Conservation (phyloP, 2,888 invertebrate species). For the Embidobia sp. region DNA sequence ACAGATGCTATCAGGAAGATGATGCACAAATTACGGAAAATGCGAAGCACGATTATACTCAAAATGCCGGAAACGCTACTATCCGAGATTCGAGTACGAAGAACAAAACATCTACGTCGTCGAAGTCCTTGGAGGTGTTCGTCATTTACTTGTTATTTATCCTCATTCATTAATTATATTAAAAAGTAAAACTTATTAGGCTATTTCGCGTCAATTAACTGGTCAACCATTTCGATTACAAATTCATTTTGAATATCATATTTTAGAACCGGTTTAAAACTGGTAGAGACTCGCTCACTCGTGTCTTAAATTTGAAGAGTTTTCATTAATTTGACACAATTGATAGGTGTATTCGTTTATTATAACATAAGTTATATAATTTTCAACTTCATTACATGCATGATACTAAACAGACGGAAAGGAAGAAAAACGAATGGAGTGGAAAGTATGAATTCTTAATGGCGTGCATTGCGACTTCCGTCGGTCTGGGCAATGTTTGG, state of each 20-base stretch:
- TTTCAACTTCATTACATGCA: too few relatives aligned
- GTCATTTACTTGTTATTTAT: constrained; percentile 49
- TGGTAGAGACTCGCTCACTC: too few relatives aligned
- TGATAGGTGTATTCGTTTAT: too few relatives aligned
- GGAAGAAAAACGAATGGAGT: constrained; percentile 16
- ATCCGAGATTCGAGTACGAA: constrained; percentile 33
- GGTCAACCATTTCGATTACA: neutral
- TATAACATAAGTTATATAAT: too few relatives aligned
- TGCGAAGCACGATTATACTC: constrained; percentile 41
- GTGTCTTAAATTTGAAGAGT: too few relatives aligned
- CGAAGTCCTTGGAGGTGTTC: constrained; percentile 55
- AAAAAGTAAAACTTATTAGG: constrained; percentile 5
- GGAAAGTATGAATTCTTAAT: constrained; percentile 36
- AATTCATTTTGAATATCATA: too few relatives aligned
- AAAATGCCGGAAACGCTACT: constrained; percentile 47
- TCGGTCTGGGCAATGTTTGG: constrained; percentile 70
- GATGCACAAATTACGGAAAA: constrained; percentile 49
- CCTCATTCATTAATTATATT: constrained; percentile 38
- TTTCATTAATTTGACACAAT: too few relatives aligned
- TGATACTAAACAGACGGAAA: too few relatives aligned
- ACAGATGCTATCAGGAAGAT: constrained; percentile 50
- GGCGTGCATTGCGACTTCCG: constrained; percentile 24
- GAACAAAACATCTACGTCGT: constrained; percentile 35
- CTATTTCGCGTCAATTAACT: neutral
- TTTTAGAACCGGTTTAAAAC: too few relatives aligned